Conservation (phyloP, 2,888 invertebrate species). For the Acronicta alni region DNA sequence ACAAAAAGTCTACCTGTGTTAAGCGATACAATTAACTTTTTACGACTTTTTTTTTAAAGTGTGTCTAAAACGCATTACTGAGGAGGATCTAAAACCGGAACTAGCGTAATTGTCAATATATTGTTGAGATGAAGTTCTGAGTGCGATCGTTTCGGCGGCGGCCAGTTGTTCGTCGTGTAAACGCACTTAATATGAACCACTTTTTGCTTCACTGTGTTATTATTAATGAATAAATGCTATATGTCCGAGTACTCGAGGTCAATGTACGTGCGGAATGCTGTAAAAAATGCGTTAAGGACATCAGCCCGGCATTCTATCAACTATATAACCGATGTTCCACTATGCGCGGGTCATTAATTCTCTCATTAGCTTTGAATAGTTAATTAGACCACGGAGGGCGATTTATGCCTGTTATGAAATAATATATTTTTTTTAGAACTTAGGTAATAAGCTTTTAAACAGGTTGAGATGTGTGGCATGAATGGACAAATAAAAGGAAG, state of each 20-base stretch:
- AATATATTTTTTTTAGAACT: conserved; percentile 12
- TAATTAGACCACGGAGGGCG: conserved; percentile 64
- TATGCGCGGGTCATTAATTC: conserved; percentile 73
- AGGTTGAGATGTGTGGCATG: too few species aligned
- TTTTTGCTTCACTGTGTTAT: conserved; percentile 82
- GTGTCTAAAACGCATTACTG: conserved; percentile 72
- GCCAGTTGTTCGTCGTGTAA: conserved; percentile 64
- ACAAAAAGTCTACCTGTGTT: conserved; percentile 69
- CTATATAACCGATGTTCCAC: conserved; percentile 69
- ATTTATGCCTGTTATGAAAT: conserved; percentile 27
- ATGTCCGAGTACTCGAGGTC: conserved; percentile 83
- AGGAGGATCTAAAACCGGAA: conserved; percentile 87
- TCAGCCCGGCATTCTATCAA: conserved; percentile 75
- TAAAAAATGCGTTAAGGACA: conserved; percentile 86
- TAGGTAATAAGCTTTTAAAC: not conserved
- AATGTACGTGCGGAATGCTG: conserved; percentile 82
- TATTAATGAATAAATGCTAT: conserved; percentile 84
- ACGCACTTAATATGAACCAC: conserved; percentile 80
- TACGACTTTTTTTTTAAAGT: conserved; percentile 62
- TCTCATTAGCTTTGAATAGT: conserved; percentile 75
- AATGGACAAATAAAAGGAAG: too few species aligned
- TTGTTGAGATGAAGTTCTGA: conserved; percentile 51
- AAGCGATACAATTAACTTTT: conserved; percentile 77
- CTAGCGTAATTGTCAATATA: conserved; percentile 80
- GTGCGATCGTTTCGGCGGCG: conserved; percentile 24